Evolutionary conservation across 1,140 invertebrate species (phyloP), one percentile per base, ranked within the genome.

Genomic region (Archivesica marissinica): DNA sequence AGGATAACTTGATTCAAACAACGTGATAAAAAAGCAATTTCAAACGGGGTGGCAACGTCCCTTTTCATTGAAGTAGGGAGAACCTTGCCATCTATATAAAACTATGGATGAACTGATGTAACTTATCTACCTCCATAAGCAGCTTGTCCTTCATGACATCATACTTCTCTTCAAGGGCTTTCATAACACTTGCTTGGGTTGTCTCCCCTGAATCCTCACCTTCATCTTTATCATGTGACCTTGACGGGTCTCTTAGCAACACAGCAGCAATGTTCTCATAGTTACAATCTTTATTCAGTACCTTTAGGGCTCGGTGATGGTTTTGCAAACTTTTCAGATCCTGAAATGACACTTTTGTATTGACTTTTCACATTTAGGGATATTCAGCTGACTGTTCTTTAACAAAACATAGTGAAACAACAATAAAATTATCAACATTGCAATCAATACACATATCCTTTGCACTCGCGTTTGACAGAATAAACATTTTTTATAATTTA

Each of bases 91-190:
- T 61, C 11, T 23, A 7, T 61, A 61, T 11, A 47, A 47, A 47
- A 47, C 68, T 23, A 72, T 17, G 41, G 4, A 39, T 2, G 41
- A 39, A 15, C 17, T 2, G 4, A 72, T 72, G 2, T 4, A 30
- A 35, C 17, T 15, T 25, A 7, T 50, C 15, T 64, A 85, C 82
- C 82, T 85, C 82, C 35, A 85, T 77, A 30, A 93, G 76, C 11
- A 93, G 85, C 85, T 93, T 93, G 52, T 92, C 92, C 68, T 85
- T 90, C 64, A 93, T 64, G 23, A 89, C 88, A 84, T 92, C 92
- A 86, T 93, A 93, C 70, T 93, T 93, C 81, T 92, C 86, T 59
- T 92, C 90, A 17, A 93, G 66, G 23, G 89, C 92, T 59, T 90
- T 83, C 20, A 92, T 50, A 30, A 93, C 61, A 52, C 83, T 41